Evolutionary conservation across 2,113 vertebrate genomes (phyloP).

Genomic region (Struthidea cinerea): DNA sequence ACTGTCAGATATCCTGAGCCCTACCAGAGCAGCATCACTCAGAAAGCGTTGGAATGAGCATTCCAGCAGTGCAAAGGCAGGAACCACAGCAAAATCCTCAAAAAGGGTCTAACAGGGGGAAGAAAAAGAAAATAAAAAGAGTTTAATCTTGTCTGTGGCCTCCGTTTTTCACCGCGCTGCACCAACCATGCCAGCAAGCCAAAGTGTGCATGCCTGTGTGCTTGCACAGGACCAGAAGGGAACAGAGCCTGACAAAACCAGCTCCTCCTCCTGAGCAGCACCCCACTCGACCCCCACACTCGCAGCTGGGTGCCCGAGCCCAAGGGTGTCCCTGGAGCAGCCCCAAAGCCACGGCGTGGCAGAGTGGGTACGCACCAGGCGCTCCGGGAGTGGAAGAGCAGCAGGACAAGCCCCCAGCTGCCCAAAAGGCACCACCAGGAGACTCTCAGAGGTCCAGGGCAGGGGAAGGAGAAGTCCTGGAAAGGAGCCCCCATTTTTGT

Average conservation of each 20-base stretch:
- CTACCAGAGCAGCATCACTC: not conserved
- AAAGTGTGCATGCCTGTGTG: accelerated
- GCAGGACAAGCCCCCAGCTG: not conserved
- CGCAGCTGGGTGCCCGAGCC: accelerated
- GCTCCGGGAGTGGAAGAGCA: accelerated
- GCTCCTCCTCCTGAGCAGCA: not conserved
- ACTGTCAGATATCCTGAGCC: too few species aligned
- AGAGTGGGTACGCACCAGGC: accelerated
- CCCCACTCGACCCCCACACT: accelerated
- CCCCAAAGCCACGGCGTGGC: accelerated
- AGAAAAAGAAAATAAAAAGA: not conserved
- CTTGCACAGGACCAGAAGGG: accelerated
- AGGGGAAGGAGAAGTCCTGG: not conserved
- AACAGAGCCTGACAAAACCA: not conserved
- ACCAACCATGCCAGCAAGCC: accelerated
- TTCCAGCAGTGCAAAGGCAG: not conserved
- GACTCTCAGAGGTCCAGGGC: accelerated
- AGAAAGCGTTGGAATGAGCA: accelerated
- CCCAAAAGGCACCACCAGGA: not conserved
- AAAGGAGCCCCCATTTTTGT: not conserved
- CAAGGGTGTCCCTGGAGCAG: not conserved
- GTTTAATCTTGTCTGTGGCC: not conserved
- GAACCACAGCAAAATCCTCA: not conserved
- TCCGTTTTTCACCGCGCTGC: accelerated
- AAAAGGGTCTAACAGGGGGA: too few species aligned